Conservation (phyloP, 2,113 vertebrate genomes). For the Dipodomys ordii region DNA sequence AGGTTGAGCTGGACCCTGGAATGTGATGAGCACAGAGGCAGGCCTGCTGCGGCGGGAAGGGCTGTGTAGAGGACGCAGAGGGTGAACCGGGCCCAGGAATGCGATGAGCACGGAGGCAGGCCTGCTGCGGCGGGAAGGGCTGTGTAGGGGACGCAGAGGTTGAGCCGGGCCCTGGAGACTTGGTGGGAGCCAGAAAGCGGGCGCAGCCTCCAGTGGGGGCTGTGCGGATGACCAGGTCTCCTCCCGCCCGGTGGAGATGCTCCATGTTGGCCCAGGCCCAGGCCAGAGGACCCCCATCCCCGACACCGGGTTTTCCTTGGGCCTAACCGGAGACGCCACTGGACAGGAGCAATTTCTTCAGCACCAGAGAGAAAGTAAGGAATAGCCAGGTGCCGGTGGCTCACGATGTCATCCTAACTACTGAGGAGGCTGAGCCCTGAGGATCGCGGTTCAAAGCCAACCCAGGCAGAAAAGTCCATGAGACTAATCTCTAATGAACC, state of each 20-base stretch:
- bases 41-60: not conserved
- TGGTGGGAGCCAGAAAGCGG: not conserved
- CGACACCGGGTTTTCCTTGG: not conserved
- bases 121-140: not conserved
- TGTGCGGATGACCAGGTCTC: not conserved
- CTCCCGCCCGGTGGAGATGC: not conserved
- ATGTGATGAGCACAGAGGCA: slow-evolving; percentile 10
- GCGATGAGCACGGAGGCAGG: slow-evolving; percentile 19
- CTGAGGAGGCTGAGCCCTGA: too few relatives aligned
- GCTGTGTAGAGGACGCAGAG: slow-evolving; percentile 28
- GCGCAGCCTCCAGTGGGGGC: not conserved
- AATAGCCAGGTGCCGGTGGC: too few relatives aligned
- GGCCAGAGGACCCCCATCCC: not conserved
- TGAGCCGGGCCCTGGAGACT: not conserved
- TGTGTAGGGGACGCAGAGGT: slow-evolving; percentile 9
- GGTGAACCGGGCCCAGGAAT: too few relatives aligned
- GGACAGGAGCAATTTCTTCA: not conserved
- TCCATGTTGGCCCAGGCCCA: not conserved
- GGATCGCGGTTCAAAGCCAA: too few relatives aligned
- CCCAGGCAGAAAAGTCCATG: too few relatives aligned
- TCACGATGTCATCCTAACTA: too few relatives aligned
- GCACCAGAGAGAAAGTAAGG: not conserved
- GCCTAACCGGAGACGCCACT: not conserved
- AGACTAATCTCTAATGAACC: too few relatives aligned
- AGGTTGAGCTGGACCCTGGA: not conserved